Conservation (phyloP, 2,888 invertebrate genomes). For the Vandiemenella viatica region DNA sequence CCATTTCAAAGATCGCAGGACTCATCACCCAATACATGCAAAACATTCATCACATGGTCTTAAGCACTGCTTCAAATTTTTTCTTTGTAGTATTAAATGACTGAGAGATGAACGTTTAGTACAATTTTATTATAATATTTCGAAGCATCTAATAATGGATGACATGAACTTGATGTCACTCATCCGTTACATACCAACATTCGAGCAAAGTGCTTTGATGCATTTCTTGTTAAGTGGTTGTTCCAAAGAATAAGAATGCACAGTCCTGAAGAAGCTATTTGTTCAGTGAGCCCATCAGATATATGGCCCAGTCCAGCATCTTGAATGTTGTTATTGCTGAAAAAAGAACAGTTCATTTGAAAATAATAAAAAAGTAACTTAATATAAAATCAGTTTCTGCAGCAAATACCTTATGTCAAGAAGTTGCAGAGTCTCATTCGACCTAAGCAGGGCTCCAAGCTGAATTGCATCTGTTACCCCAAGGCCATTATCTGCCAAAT, state of each 20-base stretch:
- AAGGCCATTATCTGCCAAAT: constrained; percentile 69
- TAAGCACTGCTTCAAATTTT: too few relatives aligned
- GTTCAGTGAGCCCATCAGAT: constrained; percentile 56
- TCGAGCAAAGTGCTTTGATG: constrained; percentile 45
- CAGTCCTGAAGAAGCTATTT: constrained; percentile 41
- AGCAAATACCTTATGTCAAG: constrained; percentile 56
- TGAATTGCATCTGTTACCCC: constrained; percentile 60
- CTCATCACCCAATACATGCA: too few relatives aligned
- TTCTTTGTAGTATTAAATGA: too few relatives aligned
- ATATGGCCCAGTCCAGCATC: constrained; percentile 58
- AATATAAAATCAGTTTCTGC: too few relatives aligned
- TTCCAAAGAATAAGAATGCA: constrained; percentile 74
- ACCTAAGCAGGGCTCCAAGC: constrained; percentile 54
- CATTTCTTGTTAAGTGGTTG: constrained; percentile 63
- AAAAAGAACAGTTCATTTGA: constrained; percentile 15
- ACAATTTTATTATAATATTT: too few relatives aligned
- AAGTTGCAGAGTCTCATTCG: constrained; percentile 59
- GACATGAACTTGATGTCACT: too few relatives aligned
- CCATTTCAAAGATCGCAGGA: too few relatives aligned
- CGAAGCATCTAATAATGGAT: too few relatives aligned
- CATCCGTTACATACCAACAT: constrained; percentile 54
- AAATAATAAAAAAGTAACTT: not conserved
- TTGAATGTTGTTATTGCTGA: constrained; percentile 39
- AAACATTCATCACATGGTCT: too few relatives aligned
- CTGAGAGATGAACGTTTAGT: too few relatives aligned